phyloP scores from a whole-genome alignment of 53 echinoderm and acorn worm species.

The Astropecten irregularis region DNA sequence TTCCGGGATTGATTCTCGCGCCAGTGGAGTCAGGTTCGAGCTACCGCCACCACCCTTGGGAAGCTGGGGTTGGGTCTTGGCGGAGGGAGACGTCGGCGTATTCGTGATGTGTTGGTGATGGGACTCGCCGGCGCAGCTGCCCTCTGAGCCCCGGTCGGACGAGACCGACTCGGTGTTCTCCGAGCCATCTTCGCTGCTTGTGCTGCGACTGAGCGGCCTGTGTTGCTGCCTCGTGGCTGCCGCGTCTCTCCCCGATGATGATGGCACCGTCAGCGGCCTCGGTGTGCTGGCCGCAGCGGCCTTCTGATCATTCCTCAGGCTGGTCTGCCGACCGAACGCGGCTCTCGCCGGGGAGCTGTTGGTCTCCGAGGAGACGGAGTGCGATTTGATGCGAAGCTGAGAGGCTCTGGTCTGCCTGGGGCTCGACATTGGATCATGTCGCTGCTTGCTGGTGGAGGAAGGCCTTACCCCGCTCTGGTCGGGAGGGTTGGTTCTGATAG shows the following conservation, averaged over 20 bases:
- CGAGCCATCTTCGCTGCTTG: slow-evolving; percentile 20
- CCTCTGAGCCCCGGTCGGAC: not conserved
- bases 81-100: too few relatives aligned
- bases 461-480: too few relatives aligned
- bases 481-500: too few relatives aligned
- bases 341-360: not conserved
- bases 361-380: not conserved
- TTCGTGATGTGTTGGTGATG: too few relatives aligned
- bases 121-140: not conserved
- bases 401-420: not conserved
- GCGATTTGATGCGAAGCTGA: not conserved
- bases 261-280: not conserved
- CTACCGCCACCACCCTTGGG: not conserved
- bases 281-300: not conserved
- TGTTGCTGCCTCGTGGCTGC: not conserved
- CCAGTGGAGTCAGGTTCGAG: not conserved
- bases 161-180: not conserved
- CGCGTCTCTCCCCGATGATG: too few relatives aligned
- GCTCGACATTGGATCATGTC: not conserved
- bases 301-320: not conserved
- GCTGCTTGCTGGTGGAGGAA: not conserved
- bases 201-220: not conserved
- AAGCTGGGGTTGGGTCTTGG: too few relatives aligned
- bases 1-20: too few relatives aligned
- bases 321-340: not conserved